phyloP scores from a whole-genome alignment of 2,888 invertebrate genomes.

The Cinara cedri region DNA sequence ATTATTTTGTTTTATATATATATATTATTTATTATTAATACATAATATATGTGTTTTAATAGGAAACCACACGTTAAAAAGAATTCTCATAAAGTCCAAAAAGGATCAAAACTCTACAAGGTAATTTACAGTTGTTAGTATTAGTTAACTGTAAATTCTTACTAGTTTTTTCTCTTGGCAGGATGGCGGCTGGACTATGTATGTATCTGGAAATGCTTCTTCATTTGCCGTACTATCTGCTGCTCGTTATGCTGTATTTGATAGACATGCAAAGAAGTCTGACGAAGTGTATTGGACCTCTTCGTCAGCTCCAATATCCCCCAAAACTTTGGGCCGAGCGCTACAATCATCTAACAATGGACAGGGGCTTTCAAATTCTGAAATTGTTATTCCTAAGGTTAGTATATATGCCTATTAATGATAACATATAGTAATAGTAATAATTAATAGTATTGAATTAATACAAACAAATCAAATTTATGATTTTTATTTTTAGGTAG shows the following conservation, averaged over 20 bases:
- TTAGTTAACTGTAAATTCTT: background rate
- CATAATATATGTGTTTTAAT: background rate
- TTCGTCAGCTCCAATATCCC: slow-evolving; percentile 48
- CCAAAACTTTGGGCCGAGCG: slow-evolving; percentile 23
- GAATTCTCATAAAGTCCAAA: slow-evolving; percentile 32
- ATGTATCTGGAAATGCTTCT: slow-evolving; percentile 47
- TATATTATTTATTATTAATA: background rate
- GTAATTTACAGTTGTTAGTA: background rate
- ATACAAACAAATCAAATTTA: background rate
- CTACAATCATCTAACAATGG: slow-evolving; percentile 23
- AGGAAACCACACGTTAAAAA: slow-evolving; percentile 32
- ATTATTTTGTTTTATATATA: background rate
- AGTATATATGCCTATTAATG: background rate
- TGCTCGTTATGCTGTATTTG: slow-evolving; percentile 48
- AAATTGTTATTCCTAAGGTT: slow-evolving; percentile 48
- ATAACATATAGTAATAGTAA: too few species aligned
- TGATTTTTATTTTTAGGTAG: slow-evolving; percentile 67
- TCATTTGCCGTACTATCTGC: slow-evolving; percentile 51
- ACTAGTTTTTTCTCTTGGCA: background rate
- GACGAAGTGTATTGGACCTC: slow-evolving; percentile 47
- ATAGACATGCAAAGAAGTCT: slow-evolving; percentile 43
- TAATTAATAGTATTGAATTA: too few species aligned
- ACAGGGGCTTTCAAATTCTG: slow-evolving; percentile 2
- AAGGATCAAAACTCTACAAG: slow-evolving; percentile 40
- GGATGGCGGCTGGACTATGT: slow-evolving; percentile 53